Conservation (phyloP, 2,797 vertebrate genomes). For the Parauchenoglanis punctatus region DNA sequence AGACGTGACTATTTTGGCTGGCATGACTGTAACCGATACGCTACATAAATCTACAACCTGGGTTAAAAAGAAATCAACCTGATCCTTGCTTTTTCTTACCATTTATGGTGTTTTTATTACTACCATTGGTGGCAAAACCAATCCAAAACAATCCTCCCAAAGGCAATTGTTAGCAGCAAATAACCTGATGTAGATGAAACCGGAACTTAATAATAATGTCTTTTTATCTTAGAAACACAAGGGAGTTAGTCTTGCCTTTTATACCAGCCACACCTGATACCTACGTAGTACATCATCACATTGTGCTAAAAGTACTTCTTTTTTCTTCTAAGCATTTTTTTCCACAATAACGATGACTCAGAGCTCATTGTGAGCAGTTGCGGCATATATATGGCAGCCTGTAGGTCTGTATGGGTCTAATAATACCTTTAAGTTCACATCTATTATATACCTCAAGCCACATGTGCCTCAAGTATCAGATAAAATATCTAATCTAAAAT, state of each 20-base stretch:
- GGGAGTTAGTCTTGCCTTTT: not conserved
- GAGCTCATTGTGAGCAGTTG: constrained; percentile 23
- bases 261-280: constrained; percentile 6
- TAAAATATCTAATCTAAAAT: constrained; percentile 46
- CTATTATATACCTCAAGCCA: constrained; percentile 30
- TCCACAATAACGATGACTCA: not conserved
- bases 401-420: constrained; percentile 27
- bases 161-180: not conserved
- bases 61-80: not conserved
- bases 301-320: not conserved
- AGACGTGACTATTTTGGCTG: not conserved
- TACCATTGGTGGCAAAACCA: not conserved
- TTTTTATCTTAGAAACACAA: constrained; percentile 4
- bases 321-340: constrained; percentile 31
- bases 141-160: not conserved
- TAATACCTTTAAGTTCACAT: constrained; percentile 43
- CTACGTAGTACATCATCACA: not conserved
- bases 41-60: not conserved
- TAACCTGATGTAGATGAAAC: not conserved
- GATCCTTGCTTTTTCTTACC: not conserved
- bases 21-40: not conserved
- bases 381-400: constrained; percentile 7
- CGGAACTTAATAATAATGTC: not conserved
- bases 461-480: constrained; percentile 35
- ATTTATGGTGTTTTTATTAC: not conserved